phyloP scores from a whole-genome alignment of 1,140 invertebrate species.

The Anagrus nilaparvatae region DNA sequence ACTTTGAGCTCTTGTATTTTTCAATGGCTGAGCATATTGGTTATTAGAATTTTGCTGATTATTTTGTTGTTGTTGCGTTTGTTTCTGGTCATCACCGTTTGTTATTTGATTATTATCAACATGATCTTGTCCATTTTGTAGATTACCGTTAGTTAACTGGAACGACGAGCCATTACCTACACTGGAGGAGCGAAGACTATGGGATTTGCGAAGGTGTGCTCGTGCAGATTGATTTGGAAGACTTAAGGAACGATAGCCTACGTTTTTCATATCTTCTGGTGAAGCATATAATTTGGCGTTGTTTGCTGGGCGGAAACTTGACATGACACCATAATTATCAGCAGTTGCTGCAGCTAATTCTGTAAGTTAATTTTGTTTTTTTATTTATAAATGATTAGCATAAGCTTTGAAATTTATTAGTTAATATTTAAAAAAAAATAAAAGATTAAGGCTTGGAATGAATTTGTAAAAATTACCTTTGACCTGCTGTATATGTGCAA shows the following conservation, averaged over 20 bases:
- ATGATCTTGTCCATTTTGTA: conserved; percentile 10
- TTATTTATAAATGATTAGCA: no score
- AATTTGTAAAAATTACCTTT: conserved; percentile 29
- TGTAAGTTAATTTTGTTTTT: no score
- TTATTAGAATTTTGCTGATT: conserved; percentile 30
- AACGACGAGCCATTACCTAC: conserved; percentile 25
- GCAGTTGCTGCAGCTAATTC: conserved; percentile 37
- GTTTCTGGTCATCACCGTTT: neutral
- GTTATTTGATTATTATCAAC: neutral
- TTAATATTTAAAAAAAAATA: no score
- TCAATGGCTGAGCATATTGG: conserved; percentile 58
- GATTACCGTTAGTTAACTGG: conserved; percentile 24
- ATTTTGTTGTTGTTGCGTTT: conserved; percentile 25
- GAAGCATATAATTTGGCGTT: conserved; percentile 81
- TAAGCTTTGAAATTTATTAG: no score
- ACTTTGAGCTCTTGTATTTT: conserved; percentile 48
- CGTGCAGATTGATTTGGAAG: conserved; percentile 44
- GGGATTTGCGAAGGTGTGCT: conserved; percentile 52
- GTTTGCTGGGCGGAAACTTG: conserved; percentile 74
- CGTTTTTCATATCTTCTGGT: conserved; percentile 70
- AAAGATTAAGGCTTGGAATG: no score
- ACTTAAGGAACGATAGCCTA: conserved; percentile 63
- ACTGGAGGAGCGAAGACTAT: conserved; percentile 45
- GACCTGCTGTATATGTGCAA: conserved; percentile 40
- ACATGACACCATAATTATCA: conserved; percentile 51